Base-by-base conservation (phyloP, 2,888 invertebrate genomes). In the Cancer borealis region DNA sequence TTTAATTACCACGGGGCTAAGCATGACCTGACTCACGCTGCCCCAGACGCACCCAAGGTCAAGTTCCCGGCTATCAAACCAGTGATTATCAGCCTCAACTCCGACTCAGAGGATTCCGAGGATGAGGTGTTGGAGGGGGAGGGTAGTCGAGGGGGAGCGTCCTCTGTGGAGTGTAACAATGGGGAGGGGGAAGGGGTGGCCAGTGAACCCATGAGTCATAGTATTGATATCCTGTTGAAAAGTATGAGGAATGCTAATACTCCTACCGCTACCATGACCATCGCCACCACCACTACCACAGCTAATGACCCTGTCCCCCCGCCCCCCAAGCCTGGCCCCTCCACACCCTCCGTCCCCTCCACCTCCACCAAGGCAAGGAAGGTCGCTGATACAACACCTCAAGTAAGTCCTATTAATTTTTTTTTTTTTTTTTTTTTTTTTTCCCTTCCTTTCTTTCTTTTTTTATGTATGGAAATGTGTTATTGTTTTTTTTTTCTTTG, bases 61-160 rank as follows among this genome's bases (percentile, higher is more conserved):
- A 95, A 93, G 46, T 93, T 95, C 92, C 95, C 95, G 5, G 49
- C 84, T 21, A 92, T 95, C 26, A 91, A 95, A 89, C 95, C 95
- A 30, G 92, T 95, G 49, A 93, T 95, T 26, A 95, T 95, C 88
- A 93, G 88, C 54, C 88, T 95, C 12, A 89, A 91, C 17, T 93
- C 93, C 0, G 93, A 93, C 39, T 93, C 93, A 3, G 93, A 93
- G 17, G 95, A 95, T 26, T 47, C 54, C 14, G 92, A 92, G 66
- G 91, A 73, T 39, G 39, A 39, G 39, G 39, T 39, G 39, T 1
- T 39, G 66, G 39, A 73, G 46, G 39, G 21, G 39, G 60, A 30
- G 3, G n/a, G 66, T 12, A 26, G n/a, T 21, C 17, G 87, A n/a
- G n/a, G 8, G 6, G n/a, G 26, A 8, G n/a, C 73, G 0, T 73